phyloP scores from a whole-genome alignment of 2,888 invertebrate genomes.

The Eupithecia vulgata region DNA sequence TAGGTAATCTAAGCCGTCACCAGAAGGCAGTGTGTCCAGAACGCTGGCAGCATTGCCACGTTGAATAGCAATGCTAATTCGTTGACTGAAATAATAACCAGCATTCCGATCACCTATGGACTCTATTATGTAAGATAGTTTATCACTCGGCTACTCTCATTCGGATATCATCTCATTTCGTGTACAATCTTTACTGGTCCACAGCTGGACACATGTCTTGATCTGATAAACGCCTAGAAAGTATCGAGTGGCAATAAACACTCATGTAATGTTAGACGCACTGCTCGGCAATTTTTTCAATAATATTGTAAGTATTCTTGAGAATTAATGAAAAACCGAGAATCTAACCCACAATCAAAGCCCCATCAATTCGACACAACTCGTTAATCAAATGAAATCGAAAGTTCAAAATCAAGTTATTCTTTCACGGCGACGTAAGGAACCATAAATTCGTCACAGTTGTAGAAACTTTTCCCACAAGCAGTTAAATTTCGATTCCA shows the following conservation, averaged over 20 bases:
- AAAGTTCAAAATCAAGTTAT: constrained; percentile 15
- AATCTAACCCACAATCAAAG: constrained; percentile 11
- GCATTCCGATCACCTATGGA: too few species aligned
- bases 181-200: too few species aligned
- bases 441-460: constrained; percentile 10
- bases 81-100: too few species aligned
- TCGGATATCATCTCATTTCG: too few species aligned
- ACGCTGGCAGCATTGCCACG: too few species aligned
- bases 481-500: constrained; percentile 17
- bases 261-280: background rate
- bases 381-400: constrained; percentile 18
- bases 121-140: too few species aligned
- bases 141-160: too few species aligned
- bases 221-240: too few species aligned
- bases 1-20: too few species aligned
- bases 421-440: constrained; percentile 4
- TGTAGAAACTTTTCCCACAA: constrained; percentile 24
- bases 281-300: background rate
- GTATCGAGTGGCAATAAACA: background rate
- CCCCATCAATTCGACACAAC: constrained; percentile 21
- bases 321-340: background rate
- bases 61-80: too few species aligned
- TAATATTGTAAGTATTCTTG: background rate
- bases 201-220: too few species aligned
- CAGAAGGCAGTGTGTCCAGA: too few species aligned